A percentile compares a stretch with the other conserved stretches of the same genome.
phyloP scores from a whole-genome alignment of 2,113 vertebrate species.

The Oxygymnocypris stewartii region DNA sequence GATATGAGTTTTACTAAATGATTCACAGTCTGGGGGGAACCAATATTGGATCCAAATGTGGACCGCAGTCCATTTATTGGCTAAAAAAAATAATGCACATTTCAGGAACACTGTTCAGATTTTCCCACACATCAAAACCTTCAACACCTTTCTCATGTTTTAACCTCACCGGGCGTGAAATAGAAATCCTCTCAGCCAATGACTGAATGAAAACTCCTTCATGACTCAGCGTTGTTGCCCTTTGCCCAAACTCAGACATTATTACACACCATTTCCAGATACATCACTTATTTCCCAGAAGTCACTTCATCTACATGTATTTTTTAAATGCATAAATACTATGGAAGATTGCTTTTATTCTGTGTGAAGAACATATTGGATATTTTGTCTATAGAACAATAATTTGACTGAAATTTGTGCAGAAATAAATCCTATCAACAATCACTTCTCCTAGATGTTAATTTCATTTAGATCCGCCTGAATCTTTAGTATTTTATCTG shows the following conservation, averaged over 20 bases:
- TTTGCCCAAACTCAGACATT: neutral
- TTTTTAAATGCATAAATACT: neutral
- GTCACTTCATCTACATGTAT: neutral
- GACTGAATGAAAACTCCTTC: neutral
- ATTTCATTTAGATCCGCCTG: neutral
- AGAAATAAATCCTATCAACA: neutral
- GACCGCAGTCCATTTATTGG: neutral
- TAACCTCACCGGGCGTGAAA: neutral
- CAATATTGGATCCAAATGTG: neutral
- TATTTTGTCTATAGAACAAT: neutral
- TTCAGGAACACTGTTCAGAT: neutral
- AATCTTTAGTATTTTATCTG: neutral
- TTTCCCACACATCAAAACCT: neutral
- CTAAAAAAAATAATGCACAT: neutral
- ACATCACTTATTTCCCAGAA: neutral
- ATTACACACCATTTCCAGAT: neutral
- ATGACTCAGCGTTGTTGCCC: neutral
- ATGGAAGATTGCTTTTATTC: neutral
- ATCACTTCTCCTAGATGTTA: neutral
- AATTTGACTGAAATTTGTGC: neutral
- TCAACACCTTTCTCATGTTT: neutral
- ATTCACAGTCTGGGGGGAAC: neutral
- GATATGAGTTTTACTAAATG: neutral
- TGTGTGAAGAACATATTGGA: neutral
- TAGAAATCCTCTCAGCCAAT: neutral